Evolutionary conservation across 2,888 invertebrate species (phyloP).

Genomic region (Drosophila stalkeri): DNA sequence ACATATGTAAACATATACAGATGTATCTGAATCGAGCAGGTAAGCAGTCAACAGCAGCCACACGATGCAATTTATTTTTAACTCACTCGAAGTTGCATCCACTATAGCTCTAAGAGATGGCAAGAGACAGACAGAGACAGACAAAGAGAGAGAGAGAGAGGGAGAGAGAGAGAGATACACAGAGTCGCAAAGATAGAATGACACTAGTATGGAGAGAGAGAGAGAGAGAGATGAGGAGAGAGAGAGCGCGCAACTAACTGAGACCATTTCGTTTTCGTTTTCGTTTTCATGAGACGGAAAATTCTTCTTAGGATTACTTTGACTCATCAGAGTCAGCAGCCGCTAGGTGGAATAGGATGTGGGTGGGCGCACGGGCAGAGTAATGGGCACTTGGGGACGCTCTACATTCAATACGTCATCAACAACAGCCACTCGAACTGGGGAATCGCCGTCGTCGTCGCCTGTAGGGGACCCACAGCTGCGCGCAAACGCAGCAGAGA

Average conservation of each 20-base stretch:
- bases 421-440: conserved; percentile 28
- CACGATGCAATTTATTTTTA: conserved; percentile 53
- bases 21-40: conserved; percentile 39
- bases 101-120: conserved; percentile 37
- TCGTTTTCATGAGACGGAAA: conserved; percentile 70
- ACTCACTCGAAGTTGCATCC: conserved; percentile 56
- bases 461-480: conserved; percentile 52
- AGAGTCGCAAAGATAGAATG: conserved; percentile 23
- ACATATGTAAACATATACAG: conserved; percentile 11
- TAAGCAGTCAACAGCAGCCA: conserved; percentile 51
- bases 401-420: conserved; percentile 63
- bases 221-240: conserved; percentile 1
- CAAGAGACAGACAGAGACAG: conserved; percentile 24
- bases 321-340: conserved; percentile 43
- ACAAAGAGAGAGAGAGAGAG: conserved; percentile 1
- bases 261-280: conserved; percentile 62
- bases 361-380: background rate
- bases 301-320: conserved; percentile 48
- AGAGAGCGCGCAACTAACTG: conserved; percentile 31
- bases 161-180: conserved; percentile 17
- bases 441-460: conserved; percentile 9
- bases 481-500: conserved; percentile 62
- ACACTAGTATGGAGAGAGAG: conserved; percentile 7
- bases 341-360: background rate
- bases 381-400: background rate